A percentile compares a stretch with the other conserved stretches of the same genome.
These are phyloP conservation scores for Macrocentrus cingulum DNA, from an alignment of 1,140 invertebrate species.

Conservation along the genomic window DNA sequence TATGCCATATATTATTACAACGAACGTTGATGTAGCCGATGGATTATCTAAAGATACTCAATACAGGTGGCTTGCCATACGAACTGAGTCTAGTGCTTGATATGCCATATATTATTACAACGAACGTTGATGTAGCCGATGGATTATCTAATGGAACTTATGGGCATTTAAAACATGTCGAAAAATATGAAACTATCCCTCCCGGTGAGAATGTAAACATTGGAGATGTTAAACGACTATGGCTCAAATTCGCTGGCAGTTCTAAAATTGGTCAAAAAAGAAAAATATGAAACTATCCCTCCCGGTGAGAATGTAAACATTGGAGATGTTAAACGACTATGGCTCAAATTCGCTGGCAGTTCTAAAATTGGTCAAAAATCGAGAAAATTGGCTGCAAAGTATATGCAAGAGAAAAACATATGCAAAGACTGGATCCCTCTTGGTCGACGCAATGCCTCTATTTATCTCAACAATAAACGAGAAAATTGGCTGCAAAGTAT, in stretches of 20 bases:
- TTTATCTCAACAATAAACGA: constrained; percentile 19
- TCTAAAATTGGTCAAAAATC: background rate
- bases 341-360: background rate
- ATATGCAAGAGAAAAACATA: background rate
- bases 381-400: background rate
- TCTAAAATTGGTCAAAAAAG: too few relatives aligned
- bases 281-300: constrained; percentile 30
- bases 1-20: constrained; percentile 42
- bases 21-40: constrained; percentile 39
- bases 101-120: constrained; percentile 42
- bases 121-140: constrained; percentile 35
- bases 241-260: too few relatives aligned
- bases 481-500: background rate
- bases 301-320: constrained; percentile 26
- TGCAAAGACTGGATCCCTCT: background rate
- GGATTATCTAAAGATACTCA: constrained; percentile 40
- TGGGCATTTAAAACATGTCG: constrained; percentile 17
- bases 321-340: background rate
- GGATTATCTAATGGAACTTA: constrained; percentile 41
- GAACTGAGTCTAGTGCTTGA: constrained; percentile 35
- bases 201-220: constrained; percentile 26
- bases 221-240: background rate
- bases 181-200: constrained; percentile 30
- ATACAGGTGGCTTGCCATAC: constrained; percentile 40
- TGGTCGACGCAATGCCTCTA: background rate